These are phyloP conservation scores for Callospermophilus lateralis DNA, from an alignment of 2,113 vertebrate species.

Conservation along the genomic window DNA sequence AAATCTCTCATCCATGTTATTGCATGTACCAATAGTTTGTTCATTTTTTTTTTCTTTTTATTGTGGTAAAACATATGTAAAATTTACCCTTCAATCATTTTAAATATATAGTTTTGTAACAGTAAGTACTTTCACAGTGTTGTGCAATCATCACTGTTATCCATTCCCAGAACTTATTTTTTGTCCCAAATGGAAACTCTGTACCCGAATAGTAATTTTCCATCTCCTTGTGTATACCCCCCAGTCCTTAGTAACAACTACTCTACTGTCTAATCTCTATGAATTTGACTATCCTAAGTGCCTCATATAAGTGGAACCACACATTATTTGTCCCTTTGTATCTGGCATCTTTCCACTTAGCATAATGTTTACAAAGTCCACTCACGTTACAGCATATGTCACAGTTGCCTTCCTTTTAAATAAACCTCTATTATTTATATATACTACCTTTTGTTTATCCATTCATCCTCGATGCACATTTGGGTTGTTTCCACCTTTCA, in stretches of 20 bases:
- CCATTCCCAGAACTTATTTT: not conserved
- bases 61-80: not conserved
- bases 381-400: not conserved
- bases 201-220: not conserved
- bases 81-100: not conserved
- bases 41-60: not conserved
- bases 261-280: not conserved
- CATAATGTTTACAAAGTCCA: not conserved
- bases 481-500: not conserved
- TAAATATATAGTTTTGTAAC: not conserved
- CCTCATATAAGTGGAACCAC: not conserved
- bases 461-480: not conserved
- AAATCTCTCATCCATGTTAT: not conserved
- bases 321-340: not conserved
- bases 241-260: not conserved
- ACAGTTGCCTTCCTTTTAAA: not conserved
- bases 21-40: not conserved
- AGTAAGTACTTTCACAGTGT: not conserved
- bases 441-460: not conserved
- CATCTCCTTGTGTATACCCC: no score
- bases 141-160: not conserved
- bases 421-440: not conserved
- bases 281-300: not conserved
- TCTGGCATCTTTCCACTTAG: not conserved
- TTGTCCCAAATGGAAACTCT: not conserved